These are phyloP conservation scores for Sphaerophoria rueppellii DNA, from an alignment of 2,888 invertebrate species.

Conservation along the genomic window DNA sequence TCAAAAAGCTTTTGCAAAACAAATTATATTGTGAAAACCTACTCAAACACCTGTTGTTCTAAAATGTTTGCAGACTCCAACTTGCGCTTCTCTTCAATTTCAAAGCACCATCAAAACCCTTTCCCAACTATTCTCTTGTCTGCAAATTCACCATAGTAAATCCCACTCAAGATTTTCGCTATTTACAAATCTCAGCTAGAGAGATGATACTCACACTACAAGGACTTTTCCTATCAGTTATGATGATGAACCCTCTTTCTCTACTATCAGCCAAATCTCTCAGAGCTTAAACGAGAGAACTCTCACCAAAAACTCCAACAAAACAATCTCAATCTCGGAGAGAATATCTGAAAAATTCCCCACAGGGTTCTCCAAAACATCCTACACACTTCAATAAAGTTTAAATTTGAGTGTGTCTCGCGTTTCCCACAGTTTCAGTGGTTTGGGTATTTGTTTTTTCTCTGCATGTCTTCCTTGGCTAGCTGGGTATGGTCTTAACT, in stretches of 20 bases:
- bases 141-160: slow-evolving; percentile 43
- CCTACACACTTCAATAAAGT: neutral
- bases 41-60: slow-evolving; percentile 69
- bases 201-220: neutral
- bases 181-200: neutral
- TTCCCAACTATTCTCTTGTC: slow-evolving; percentile 32
- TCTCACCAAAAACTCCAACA: slow-evolving; percentile 10
- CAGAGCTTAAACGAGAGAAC: slow-evolving; percentile 34
- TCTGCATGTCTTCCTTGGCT: neutral
- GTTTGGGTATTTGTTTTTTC: slow-evolving; percentile 25
- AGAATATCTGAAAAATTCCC: slow-evolving; percentile 49
- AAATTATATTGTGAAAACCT: neutral
- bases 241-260: neutral
- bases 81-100: neutral
- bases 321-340: neutral
- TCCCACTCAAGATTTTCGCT: slow-evolving; percentile 43
- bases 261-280: slow-evolving; percentile 9
- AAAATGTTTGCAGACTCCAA: neutral
- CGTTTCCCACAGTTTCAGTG: slow-evolving; percentile 24
- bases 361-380: slow-evolving; percentile 42
- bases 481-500: slow-evolving; percentile 5
- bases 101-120: neutral
- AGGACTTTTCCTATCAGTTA: slow-evolving; percentile 12
- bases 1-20: neutral
- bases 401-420: slow-evolving; percentile 15